phyloP scores from a whole-genome alignment of 1,140 invertebrate species.

The Paramacrobiotus metropolitanus region DNA sequence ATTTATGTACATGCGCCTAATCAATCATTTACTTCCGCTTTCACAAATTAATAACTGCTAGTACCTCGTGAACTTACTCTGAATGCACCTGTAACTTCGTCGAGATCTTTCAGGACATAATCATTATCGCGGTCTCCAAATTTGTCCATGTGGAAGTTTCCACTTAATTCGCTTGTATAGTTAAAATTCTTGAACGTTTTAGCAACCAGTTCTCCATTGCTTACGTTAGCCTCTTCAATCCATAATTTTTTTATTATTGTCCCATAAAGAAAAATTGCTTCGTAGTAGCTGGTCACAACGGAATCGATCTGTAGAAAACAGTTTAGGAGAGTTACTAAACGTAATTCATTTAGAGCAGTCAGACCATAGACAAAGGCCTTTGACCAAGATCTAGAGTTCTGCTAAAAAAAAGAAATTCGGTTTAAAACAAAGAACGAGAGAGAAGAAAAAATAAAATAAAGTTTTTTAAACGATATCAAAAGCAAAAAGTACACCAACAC shows the following conservation, averaged over 20 bases:
- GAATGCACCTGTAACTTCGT: neutral
- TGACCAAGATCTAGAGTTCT: neutral
- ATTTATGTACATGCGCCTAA: no score
- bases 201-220: neutral
- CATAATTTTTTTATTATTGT: neutral
- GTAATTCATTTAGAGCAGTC: neutral
- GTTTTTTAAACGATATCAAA: no score
- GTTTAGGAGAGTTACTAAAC: neutral
- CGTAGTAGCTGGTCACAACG: neutral
- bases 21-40: no score
- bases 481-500: no score
- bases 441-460: no score
- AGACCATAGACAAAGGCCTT: neutral
- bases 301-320: neutral
- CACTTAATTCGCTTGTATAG: neutral
- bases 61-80: no score
- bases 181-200: neutral
- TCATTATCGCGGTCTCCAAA: neutral
- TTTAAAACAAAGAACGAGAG: no score
- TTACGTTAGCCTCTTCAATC: neutral
- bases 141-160: neutral
- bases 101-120: neutral
- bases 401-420: neutral
- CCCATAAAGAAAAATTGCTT: neutral
- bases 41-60: no score